Percentiles rank a stretch among this genome's conserved stretches.
These are phyloP conservation scores for Bettongia penicillata DNA, from an alignment of 2,113 vertebrate species.

Conservation along the genomic window DNA sequence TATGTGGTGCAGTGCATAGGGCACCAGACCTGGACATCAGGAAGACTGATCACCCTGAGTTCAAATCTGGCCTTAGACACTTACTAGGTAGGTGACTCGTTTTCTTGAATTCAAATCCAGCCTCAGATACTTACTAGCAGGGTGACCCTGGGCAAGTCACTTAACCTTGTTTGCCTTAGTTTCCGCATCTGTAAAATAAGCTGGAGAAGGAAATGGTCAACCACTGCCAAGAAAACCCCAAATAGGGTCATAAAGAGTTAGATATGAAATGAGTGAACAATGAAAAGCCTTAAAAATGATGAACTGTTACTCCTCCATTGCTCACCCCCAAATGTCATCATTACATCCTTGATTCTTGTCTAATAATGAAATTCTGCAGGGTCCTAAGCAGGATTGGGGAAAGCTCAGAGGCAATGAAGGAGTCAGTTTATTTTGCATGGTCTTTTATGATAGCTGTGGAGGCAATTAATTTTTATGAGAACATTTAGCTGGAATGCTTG, in stretches of 20 bases:
- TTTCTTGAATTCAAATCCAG: too few species aligned
- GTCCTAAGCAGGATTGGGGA: constrained; percentile 6
- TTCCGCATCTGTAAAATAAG: too few species aligned
- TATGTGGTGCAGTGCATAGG: too few species aligned
- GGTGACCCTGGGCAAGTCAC: too few species aligned
- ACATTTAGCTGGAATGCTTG: neutral
- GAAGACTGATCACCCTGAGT: too few species aligned
- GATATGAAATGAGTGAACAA: neutral
- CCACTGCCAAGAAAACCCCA: neutral
- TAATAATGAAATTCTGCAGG: constrained; percentile 57
- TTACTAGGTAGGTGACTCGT: too few species aligned
- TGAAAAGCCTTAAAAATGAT: constrained; percentile 49
- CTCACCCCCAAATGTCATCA: constrained; percentile 59
- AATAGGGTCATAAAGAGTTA: neutral
- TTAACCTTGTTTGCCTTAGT: too few species aligned
- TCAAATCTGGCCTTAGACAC: too few species aligned
- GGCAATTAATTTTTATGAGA: neutral
- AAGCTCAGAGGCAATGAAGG: neutral
- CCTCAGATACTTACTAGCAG: too few species aligned
- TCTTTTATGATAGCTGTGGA: neutral
- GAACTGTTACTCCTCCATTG: constrained; percentile 47
- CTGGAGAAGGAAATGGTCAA: too few species aligned
- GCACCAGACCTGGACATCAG: too few species aligned
- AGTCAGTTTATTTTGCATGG: neutral
- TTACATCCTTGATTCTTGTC: constrained; percentile 12